Evolutionary conservation across 2,888 invertebrate species (phyloP).

Genomic region (Drepanosiphum platanoidis): DNA sequence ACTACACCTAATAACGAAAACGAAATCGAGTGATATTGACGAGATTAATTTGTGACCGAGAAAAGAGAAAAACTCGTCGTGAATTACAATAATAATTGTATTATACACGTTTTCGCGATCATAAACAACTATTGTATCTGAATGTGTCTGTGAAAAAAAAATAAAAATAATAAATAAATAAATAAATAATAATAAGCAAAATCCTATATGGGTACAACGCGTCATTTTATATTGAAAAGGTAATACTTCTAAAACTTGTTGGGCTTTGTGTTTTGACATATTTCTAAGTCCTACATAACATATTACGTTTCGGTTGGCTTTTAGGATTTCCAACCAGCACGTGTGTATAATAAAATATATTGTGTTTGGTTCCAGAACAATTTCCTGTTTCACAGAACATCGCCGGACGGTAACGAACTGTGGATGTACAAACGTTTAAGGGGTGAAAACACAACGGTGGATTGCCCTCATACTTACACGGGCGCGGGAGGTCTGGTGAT

Average conservation of each 20-base stretch:
- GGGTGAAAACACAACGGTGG: constrained; percentile 71
- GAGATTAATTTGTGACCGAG: too few relatives aligned
- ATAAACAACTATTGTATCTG: background rate
- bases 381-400: constrained; percentile 88
- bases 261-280: constrained; percentile 49
- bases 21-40: too few relatives aligned
- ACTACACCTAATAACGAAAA: too few relatives aligned
- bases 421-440: constrained; percentile 87
- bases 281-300: constrained; percentile 35
- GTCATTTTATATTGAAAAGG: constrained; percentile 49
- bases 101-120: background rate
- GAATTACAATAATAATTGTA: too few relatives aligned
- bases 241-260: constrained; percentile 32
- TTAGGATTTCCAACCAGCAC: constrained; percentile 35
- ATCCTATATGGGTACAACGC: constrained; percentile 23
- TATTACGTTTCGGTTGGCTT: constrained; percentile 30
- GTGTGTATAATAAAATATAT: constrained; percentile 51
- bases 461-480: constrained; percentile 85
- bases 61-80: too few relatives aligned
- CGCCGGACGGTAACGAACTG: constrained; percentile 75
- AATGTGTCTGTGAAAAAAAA: constrained; percentile 5
- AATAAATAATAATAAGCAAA: constrained; percentile 35
- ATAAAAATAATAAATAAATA: too few relatives aligned
- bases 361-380: constrained; percentile 71
- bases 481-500: constrained; percentile 90